Evolutionary conservation across 2,888 invertebrate genomes (phyloP).

Genomic region (Polymixis lichenea): DNA sequence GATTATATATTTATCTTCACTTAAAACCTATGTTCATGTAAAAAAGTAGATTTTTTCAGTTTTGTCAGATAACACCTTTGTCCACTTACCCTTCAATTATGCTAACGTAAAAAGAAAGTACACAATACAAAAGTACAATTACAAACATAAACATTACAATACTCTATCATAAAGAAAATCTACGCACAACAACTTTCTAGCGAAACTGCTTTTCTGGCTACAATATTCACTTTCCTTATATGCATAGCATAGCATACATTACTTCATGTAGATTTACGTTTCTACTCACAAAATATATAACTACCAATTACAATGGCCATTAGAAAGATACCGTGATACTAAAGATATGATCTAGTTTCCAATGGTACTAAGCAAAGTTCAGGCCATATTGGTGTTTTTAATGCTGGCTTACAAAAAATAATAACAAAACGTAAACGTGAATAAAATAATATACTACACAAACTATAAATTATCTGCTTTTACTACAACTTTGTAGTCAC

Average conservation of each 20-base stretch:
- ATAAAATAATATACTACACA: too few relatives aligned
- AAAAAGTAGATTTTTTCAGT: too few relatives aligned
- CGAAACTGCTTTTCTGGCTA: conserved; percentile 36
- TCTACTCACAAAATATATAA: conserved; percentile 8
- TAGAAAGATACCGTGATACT: background rate
- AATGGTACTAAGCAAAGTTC: background rate
- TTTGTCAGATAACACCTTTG: too few relatives aligned
- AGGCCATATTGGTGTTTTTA: background rate
- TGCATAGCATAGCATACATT: conserved; percentile 6
- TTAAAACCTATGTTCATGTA: too few relatives aligned
- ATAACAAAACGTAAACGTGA: too few relatives aligned
- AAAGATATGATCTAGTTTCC: background rate
- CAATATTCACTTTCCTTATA: conserved; percentile 44
- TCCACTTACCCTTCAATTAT: too few relatives aligned
- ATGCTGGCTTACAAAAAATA: too few relatives aligned
- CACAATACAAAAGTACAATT: conserved; percentile 33
- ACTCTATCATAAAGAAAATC: conserved; percentile 54
- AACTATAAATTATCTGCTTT: too few relatives aligned
- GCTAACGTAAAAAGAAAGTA: conserved; percentile 37
- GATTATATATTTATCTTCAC: too few relatives aligned
- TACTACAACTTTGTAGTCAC: too few relatives aligned
- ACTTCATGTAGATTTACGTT: conserved; percentile 11
- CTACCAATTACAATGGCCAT: background rate
- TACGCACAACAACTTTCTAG: conserved; percentile 52
- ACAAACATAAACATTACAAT: conserved; percentile 35